Conservation (phyloP, 2,113 vertebrate genomes). For the Atlantisia rogersi region DNA sequence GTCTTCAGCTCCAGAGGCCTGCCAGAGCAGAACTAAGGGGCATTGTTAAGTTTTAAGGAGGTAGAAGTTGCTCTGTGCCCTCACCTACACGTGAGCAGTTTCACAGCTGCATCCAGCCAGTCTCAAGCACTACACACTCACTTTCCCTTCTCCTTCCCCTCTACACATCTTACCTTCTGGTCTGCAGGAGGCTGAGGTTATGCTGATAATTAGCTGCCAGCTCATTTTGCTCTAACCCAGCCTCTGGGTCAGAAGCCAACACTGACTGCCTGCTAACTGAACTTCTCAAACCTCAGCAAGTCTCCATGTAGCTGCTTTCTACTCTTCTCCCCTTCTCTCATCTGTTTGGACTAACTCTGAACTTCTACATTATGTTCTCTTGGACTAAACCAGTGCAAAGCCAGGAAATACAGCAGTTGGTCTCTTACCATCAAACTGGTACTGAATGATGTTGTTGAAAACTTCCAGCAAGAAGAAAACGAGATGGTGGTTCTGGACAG, state of each 20-base stretch:
- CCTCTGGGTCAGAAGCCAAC: background rate
- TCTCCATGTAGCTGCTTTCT: background rate
- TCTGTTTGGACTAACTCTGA: background rate
- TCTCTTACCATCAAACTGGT: constrained; percentile 95
- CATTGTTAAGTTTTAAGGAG: background rate
- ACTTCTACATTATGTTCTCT: background rate
- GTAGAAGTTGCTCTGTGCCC: background rate
- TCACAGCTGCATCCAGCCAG: background rate
- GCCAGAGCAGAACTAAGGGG: background rate
- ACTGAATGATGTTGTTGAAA: constrained; percentile 99
- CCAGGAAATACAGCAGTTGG: background rate
- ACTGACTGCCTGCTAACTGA: background rate
- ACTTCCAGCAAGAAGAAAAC: constrained; percentile 97
- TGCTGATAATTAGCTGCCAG: background rate
- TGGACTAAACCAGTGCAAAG: background rate
- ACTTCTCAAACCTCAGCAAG: background rate
- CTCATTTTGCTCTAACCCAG: background rate
- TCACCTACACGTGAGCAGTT: background rate
- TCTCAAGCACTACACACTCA: background rate
- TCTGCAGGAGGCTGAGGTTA: background rate
- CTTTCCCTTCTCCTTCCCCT: background rate
- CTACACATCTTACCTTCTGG: background rate
- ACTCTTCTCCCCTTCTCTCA: background rate
- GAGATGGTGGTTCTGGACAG: constrained; percentile 94
- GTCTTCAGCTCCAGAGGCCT: background rate